Conservation (phyloP, 2,113 vertebrate genomes). For the Casuarius casuarius region DNA sequence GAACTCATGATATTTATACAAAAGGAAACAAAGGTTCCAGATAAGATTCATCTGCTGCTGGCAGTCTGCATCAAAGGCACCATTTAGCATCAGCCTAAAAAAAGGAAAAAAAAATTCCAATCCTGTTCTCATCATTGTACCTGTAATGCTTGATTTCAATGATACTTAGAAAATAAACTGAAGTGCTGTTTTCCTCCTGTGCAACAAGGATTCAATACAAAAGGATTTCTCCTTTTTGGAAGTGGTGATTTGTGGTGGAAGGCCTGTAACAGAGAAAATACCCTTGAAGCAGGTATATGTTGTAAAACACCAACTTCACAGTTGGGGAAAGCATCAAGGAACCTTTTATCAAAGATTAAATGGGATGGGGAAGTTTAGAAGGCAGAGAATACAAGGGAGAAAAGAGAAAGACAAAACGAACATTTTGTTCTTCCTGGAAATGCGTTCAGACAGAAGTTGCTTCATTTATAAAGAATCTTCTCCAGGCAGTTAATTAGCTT, state of each 20-base stretch:
- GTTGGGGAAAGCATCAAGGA: not conserved
- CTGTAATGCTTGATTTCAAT: not conserved
- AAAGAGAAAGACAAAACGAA: constrained; percentile 23
- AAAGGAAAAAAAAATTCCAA: not conserved
- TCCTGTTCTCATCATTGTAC: not conserved
- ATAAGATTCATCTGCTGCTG: not conserved
- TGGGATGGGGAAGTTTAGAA: not conserved
- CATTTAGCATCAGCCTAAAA: not conserved
- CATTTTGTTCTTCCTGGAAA: constrained; percentile 57
- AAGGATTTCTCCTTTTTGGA: not conserved
- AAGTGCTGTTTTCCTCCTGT: not conserved
- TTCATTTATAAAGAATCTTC: constrained; percentile 67
- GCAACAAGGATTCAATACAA: not conserved
- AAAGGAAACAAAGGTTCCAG: not conserved
- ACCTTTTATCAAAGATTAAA: not conserved
- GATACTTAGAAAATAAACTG: not conserved
- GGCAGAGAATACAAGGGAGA: not conserved
- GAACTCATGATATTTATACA: not conserved
- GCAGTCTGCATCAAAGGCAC: not conserved
- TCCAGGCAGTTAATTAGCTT: constrained; percentile 74
- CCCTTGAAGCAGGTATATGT: not conserved
- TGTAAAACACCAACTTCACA: not conserved
- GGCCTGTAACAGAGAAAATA: not conserved
- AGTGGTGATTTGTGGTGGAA: not conserved
- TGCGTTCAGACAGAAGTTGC: constrained; percentile 55